A percentile compares a stretch with the other conserved stretches of the same genome.
Conservation (phyloP, 2,113 vertebrate species). For the human (Homo sapiens) region GRCh38 chr5:143654001-143654500, state of each 20-base stretch:
- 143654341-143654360: neutral
- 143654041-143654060: neutral
- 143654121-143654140: neutral
- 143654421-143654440: neutral
- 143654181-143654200: conserved; percentile 54
- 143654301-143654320: neutral
- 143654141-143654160: conserved; percentile 35
- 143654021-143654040: conserved; percentile 30
- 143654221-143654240: neutral
- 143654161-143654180: conserved; percentile 15
- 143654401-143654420: neutral
- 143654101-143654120: conserved; percentile 48
- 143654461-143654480: conserved; percentile 33
- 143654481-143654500: neutral
- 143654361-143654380: conserved; percentile 28
- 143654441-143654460: neutral
- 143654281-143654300: neutral
- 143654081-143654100: conserved; percentile 23
- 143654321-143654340: neutral
- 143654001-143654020: conserved; percentile 20
- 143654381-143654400: neutral
- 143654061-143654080: neutral
- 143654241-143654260: neutral
- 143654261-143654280: conserved; percentile 25
- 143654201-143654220: neutral